A percentile compares a stretch with the other conserved stretches of the same genome.
phyloP scores from a whole-genome alignment of 1,140 invertebrate species.

The Rhyzopertha dominica region DNA sequence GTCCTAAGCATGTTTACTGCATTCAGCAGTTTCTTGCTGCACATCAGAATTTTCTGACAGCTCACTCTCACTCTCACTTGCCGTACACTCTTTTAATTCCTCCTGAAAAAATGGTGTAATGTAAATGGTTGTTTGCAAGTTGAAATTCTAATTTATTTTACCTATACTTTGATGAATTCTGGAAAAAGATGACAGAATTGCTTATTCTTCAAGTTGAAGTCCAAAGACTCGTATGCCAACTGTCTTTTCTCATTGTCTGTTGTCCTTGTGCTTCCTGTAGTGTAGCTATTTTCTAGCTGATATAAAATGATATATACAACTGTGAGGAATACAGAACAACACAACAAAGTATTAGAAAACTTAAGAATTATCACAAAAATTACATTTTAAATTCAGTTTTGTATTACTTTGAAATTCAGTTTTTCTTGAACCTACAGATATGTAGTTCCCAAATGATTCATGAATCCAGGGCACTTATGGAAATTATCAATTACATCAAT shows the following conservation, averaged over 20 bases:
- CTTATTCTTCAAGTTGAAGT: slow-evolving; percentile 87
- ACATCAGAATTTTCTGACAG: slow-evolving; percentile 45
- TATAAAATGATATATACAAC: slow-evolving; percentile 17
- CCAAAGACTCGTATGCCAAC: slow-evolving; percentile 79
- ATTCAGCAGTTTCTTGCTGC: slow-evolving; percentile 54
- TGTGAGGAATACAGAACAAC: neutral
- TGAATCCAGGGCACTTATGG: too few relatives aligned
- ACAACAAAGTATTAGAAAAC: neutral
- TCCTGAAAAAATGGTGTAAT: slow-evolving; percentile 24
- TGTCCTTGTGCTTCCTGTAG: slow-evolving; percentile 90
- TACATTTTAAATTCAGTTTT: too few relatives aligned
- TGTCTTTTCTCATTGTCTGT: slow-evolving; percentile 84
- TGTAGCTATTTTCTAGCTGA: slow-evolving; percentile 88
- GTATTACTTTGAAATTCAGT: too few relatives aligned
- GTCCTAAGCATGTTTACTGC: slow-evolving; percentile 73
- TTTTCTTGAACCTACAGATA: too few relatives aligned
- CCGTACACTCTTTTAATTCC: slow-evolving; percentile 38
- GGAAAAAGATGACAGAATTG: slow-evolving; percentile 91
- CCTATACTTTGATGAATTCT: slow-evolving; percentile 60
- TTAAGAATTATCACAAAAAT: neutral
- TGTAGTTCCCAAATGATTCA: too few relatives aligned
- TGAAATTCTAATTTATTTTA: slow-evolving; percentile 18
- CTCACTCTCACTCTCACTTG: slow-evolving; percentile 42
- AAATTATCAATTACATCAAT: too few relatives aligned
- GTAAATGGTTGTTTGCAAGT: slow-evolving; percentile 6